Base-by-base conservation (phyloP, 2,113 vertebrate genomes). In the Grammomys dolichurus region DNA sequence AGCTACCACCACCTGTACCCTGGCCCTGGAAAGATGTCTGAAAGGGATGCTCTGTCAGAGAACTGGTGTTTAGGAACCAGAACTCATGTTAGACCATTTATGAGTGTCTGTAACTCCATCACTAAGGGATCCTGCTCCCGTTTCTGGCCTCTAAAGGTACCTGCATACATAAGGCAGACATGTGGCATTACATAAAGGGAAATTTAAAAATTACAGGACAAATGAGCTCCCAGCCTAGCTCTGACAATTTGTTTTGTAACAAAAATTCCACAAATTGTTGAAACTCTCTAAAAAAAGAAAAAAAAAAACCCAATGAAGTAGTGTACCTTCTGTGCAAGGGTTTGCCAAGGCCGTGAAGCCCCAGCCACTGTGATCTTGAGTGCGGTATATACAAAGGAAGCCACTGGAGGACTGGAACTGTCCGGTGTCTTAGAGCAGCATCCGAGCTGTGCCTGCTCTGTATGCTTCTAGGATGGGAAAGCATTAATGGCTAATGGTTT, bases 401-500 rank as follows among this genome's bases (percentile, higher is more conserved):
- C 94, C 80, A 91, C 7, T 63, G 81, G 43, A 93, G 88, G 67
- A 56, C 56, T 92, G 33, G 63, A 82, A 36, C 36, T 90, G 95
- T 90, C 80, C 90, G 43, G 36, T 91, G 22, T 96, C 72, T 97
- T 96, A 96, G 89, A 95, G 85, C 77, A 91, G 56, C 87, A 65
- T 93, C 86, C 80, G 67, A 86, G n/a, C 94, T 40, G 20, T 40
- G 69, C 86, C 86, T 88, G 36, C 70, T 96, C 91, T 96, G 19
- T 91, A 82, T 97, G 70, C 81, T 96, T 97, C 88, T 97, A 93
- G 90, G 58, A 87, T 96, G 93, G 67, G 93, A 95, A 95, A 95
- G 43, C 93, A 65, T 77, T 96, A 95, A 95, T 87, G 90, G 95
- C 92, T 73, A 96, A 89, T 97, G 90, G 54, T 96, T 92, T 97